These are phyloP conservation scores for Micrastur ruficollis DNA, from an alignment of 2,797 vertebrate genomes.

Conservation along the genomic window DNA sequence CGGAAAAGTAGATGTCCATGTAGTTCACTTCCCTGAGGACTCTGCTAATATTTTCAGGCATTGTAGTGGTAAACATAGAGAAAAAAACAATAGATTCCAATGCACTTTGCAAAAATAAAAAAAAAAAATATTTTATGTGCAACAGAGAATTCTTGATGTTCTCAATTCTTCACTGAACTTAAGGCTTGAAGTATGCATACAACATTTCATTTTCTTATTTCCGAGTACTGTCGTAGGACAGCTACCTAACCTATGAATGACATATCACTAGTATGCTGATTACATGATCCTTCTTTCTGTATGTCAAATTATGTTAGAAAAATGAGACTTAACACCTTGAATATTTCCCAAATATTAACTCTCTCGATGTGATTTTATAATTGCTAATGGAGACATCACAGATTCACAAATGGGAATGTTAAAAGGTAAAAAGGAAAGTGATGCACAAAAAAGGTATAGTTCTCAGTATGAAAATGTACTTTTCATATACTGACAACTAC, in stretches of 20 bases:
- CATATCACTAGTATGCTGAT: not conserved
- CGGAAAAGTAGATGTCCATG: not conserved
- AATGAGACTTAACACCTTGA: not conserved
- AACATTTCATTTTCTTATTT: not conserved
- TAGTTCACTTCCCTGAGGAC: not conserved
- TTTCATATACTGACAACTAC: not conserved
- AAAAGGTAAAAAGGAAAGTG: not conserved
- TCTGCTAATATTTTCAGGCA: not conserved
- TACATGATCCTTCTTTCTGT: not conserved
- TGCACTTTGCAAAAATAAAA: not conserved
- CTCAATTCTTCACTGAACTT: not conserved
- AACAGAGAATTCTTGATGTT: not conserved
- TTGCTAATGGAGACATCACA: not conserved
- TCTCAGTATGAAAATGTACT: not conserved
- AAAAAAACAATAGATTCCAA: not conserved
- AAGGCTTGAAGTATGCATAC: not conserved
- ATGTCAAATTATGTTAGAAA: not conserved
- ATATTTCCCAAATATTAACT: not conserved
- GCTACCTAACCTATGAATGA: not conserved
- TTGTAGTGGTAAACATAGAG: not conserved
- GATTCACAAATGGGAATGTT: not conserved
- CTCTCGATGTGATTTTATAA: not conserved
- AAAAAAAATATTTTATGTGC: not conserved
- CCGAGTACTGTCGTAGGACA: not conserved
- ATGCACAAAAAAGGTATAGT: not conserved